Conservation (phyloP, 2,113 vertebrate species). For the Heterochromis multidens region DNA sequence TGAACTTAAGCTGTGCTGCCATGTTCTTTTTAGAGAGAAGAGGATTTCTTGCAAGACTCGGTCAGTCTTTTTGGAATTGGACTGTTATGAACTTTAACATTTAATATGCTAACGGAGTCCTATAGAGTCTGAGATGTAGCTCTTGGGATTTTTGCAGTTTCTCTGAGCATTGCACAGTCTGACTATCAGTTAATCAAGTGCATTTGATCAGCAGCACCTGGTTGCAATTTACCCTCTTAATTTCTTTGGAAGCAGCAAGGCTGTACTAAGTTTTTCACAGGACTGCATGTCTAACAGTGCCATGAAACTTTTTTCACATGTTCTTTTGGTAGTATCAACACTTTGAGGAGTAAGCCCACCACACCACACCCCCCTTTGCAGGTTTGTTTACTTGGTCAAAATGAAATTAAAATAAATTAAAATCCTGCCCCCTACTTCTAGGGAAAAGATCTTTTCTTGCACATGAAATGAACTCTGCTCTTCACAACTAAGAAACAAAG, state of each 20-base stretch:
- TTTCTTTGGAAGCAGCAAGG: not conserved
- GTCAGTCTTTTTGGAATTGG: not conserved
- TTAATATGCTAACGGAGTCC: not conserved
- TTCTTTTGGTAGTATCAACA: not conserved
- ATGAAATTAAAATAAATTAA: not conserved
- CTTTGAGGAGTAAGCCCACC: too few species aligned
- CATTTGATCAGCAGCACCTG: not conserved
- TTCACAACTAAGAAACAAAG: too few species aligned
- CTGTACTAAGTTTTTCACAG: not conserved
- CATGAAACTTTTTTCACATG: not conserved
- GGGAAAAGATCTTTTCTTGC: not conserved
- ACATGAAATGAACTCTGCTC: too few species aligned
- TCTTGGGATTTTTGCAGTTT: not conserved
- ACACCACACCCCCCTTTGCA: not conserved
- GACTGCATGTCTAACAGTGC: not conserved
- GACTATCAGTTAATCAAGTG: not conserved
- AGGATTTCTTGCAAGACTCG: not conserved
- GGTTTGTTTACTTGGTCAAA: not conserved
- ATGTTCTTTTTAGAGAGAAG: not conserved
- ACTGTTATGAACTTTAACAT: not conserved
- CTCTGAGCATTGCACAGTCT: not conserved
- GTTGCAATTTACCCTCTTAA: not conserved
- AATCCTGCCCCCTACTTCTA: not conserved
- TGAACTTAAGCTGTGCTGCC: too few species aligned
- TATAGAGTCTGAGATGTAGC: not conserved